Conservation (phyloP, 1,140 invertebrate genomes). For the Diorhabda sublineata region DNA sequence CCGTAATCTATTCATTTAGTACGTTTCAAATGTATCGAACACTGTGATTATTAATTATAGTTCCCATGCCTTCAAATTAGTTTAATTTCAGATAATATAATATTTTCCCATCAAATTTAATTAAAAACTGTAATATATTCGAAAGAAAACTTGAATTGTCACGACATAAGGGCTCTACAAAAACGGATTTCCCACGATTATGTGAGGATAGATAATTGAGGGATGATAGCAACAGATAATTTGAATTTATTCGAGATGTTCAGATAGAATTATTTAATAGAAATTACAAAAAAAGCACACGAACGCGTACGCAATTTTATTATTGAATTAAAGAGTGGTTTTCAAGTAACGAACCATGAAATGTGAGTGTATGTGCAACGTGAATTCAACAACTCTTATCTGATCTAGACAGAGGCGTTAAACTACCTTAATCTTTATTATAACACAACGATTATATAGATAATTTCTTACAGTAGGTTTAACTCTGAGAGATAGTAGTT, state of each 20-base stretch:
- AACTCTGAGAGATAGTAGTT: too few species aligned
- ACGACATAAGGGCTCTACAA: neutral
- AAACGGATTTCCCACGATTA: neutral
- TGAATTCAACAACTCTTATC: neutral
- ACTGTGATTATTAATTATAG: neutral
- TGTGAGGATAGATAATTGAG: conserved; percentile 2
- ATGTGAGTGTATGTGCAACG: conserved; percentile 1
- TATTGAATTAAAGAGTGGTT: conserved; percentile 1
- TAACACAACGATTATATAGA: too few species aligned
- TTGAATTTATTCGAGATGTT: conserved; percentile 3
- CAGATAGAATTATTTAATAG: conserved; percentile 1
- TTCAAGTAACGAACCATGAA: neutral
- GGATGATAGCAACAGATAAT: neutral
- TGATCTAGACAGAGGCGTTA: neutral
- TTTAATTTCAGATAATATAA: neutral
- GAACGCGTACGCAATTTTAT: neutral
- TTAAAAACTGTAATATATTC: neutral
- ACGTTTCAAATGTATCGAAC: too few species aligned
- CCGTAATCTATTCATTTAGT: too few species aligned
- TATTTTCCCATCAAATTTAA: neutral
- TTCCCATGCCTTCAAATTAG: conserved; percentile 2
- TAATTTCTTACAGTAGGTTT: too few species aligned
- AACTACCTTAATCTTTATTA: neutral
- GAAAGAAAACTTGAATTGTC: neutral
- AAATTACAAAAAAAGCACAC: neutral